Base-by-base conservation (phyloP, 2,797 vertebrate species). In the Sebastes itinus region DNA sequence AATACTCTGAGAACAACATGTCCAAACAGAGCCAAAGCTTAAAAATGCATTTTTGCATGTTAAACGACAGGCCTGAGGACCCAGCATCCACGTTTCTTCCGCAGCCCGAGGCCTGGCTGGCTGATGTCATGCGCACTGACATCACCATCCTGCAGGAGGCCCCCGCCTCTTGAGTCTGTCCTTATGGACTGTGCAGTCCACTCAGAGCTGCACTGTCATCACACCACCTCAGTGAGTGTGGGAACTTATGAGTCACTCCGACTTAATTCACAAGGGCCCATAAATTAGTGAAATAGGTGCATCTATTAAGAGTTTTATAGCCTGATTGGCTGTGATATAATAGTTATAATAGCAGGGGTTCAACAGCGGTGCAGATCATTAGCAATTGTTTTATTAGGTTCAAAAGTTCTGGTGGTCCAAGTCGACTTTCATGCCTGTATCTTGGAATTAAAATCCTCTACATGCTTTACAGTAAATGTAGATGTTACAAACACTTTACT, bases 41-140 rank as follows among this genome's bases (percentile, higher is more conserved):
- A 18, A 46, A 42, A 66, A 75, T 10, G 9, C 27, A 12, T 22
- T 18, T 56, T 11, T n/a, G 28, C 16, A 18, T 55, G 27, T 35
- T 62, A 82, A 46, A 60, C 1, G 63, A 18, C 23, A 4, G 66
- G 59, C 75, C 60, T 12, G 22, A 55, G 65, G 84, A 86, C 83
- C 65, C 71, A 56, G 81, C 25, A n/a, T 38, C 32, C 10, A 11
- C 27, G n/a, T 54, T 70, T 73, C 35, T 75, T 85, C 62, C 4
- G 65, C 77, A 80, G 75, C 61, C 28, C 0, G 6, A 72, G 32
- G 63, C 72, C 35, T 52, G 25, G 7, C 30, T 46, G 23, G 9
- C 75, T 92, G 79, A 89, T 88, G 85, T 88, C 91, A 92, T 80
- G 59, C 5, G 77, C 59, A 65, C 80, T 90, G 92, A 93, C 88